phyloP scores from a whole-genome alignment of 2,888 invertebrate species.

The Hypena proboscidalis region DNA sequence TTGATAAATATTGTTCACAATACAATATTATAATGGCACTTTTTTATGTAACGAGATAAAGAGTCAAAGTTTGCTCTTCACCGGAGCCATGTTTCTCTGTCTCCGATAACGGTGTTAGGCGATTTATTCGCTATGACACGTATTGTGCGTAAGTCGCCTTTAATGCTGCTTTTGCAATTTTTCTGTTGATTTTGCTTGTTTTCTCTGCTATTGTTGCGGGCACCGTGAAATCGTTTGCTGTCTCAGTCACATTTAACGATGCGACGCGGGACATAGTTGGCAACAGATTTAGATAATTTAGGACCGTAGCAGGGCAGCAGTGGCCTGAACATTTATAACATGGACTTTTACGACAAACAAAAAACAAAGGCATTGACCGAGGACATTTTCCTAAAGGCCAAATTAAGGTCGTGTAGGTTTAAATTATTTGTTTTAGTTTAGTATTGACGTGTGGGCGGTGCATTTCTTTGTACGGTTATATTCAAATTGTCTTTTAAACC shows the following conservation, averaged over 20 bases:
- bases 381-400: background rate
- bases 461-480: constrained; percentile 30
- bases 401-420: constrained; percentile 8
- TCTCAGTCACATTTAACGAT: constrained; percentile 58
- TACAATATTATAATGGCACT: constrained; percentile 57
- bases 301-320: constrained; percentile 14
- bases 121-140: constrained; percentile 72
- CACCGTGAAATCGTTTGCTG: constrained; percentile 55
- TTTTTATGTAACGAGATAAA: constrained; percentile 60
- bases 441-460: constrained; percentile 22
- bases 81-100: constrained; percentile 64
- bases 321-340: constrained; percentile 26
- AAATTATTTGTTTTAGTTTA: constrained; percentile 21
- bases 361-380: background rate
- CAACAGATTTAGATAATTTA: constrained; percentile 47
- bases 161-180: constrained; percentile 56
- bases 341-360: background rate
- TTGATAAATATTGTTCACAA: constrained; percentile 56
- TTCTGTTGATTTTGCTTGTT: constrained; percentile 58
- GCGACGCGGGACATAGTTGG: constrained; percentile 40
- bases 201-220: constrained; percentile 56
- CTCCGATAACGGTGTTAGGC: constrained; percentile 61
- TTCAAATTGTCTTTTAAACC: constrained; percentile 23
- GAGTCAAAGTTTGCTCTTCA: constrained; percentile 51
- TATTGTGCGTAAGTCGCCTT: constrained; percentile 61